phyloP scores from a whole-genome alignment of 2,888 invertebrate genomes.

The Drosophila recens region DNA sequence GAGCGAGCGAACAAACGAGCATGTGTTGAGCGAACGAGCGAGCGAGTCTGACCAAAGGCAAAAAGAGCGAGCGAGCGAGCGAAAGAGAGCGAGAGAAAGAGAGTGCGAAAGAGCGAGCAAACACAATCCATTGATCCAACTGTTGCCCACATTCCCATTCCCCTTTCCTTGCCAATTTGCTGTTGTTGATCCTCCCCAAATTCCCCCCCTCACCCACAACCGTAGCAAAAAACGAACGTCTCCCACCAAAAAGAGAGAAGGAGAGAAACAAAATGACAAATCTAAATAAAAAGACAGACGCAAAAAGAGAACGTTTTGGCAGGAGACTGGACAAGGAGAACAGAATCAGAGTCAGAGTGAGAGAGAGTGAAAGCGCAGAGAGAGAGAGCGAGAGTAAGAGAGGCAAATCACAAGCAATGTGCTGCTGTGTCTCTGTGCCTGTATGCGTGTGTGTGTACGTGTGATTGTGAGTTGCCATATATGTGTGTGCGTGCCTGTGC shows the following conservation, averaged over 20 bases:
- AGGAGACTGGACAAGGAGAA: background rate
- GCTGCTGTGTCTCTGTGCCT: conserved; percentile 30
- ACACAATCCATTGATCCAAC: conserved; percentile 12
- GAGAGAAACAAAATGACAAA: conserved; percentile 8
- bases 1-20: conserved; percentile 37
- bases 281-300: conserved; percentile 12
- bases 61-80: conserved; percentile 18
- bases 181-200: background rate
- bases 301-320: background rate
- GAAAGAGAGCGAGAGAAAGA: conserved; percentile 31
- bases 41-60: conserved; percentile 52
- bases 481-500: conserved; percentile 6
- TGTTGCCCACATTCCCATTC: background rate
- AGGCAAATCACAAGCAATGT: conserved; percentile 55
- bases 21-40: conserved; percentile 54
- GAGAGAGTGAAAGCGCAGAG: conserved; percentile 9
- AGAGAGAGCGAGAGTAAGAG: conserved; percentile 21
- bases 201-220: background rate
- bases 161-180: background rate
- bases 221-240: background rate
- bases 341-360: background rate
- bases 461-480: conserved; percentile 18
- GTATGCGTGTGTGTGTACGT: conserved; percentile 16
- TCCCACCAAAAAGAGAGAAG: too few species aligned
- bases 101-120: conserved; percentile 26